These are phyloP conservation scores for Gonocerus acuteangulatus DNA, from an alignment of 2,888 invertebrate genomes.

Conservation along the genomic window DNA sequence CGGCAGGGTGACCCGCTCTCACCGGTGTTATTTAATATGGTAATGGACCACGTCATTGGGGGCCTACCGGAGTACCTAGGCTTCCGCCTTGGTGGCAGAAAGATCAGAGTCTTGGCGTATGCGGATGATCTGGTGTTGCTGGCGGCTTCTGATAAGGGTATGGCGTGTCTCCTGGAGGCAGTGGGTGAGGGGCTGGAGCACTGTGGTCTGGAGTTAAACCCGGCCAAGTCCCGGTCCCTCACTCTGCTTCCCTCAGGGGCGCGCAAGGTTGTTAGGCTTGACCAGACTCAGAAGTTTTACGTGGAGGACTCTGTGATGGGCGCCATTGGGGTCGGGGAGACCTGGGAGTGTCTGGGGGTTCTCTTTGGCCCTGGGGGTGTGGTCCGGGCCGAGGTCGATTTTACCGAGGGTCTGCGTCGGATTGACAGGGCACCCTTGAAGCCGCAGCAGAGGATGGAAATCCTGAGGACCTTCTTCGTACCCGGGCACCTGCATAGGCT, in stretches of 20 bases:
- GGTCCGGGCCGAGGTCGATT: background rate
- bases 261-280: background rate
- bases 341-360: background rate
- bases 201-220: background rate
- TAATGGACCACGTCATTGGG: conserved; percentile 31
- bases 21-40: conserved; percentile 42
- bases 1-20: conserved; percentile 45
- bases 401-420: background rate
- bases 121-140: conserved; percentile 2
- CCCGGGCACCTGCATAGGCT: background rate
- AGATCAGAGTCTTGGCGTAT: conserved; percentile 1
- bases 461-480: background rate
- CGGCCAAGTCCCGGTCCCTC: background rate
- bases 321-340: background rate
- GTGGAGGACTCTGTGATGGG: background rate
- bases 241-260: background rate
- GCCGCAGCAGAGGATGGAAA: background rate
- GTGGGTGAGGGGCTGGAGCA: background rate
- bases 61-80: conserved; percentile 18
- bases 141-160: background rate
- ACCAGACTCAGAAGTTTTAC: background rate
- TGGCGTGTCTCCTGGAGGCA: background rate
- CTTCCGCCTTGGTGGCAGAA: conserved; percentile 6
- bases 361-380: background rate
- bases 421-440: conserved; percentile 32